Evolutionary conservation across 1,140 invertebrate species (phyloP).

Genomic region (Drosophila nebulosa): DNA sequence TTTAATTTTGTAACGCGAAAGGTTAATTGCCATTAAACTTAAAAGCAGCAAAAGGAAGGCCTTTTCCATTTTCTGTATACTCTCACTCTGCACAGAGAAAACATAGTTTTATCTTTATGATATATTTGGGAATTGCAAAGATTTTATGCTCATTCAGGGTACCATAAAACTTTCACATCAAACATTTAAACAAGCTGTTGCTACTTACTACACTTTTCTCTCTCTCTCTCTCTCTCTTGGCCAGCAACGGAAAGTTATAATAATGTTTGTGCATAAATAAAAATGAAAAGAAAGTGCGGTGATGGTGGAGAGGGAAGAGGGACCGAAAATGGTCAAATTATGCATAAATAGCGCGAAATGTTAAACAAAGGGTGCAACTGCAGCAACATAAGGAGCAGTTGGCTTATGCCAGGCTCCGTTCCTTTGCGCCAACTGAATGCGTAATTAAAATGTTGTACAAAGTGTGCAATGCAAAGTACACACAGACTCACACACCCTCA

Average conservation of each 20-base stretch:
- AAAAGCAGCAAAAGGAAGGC: constrained; percentile 26
- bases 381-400: constrained; percentile 21
- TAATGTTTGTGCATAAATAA: constrained; percentile 19
- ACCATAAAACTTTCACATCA: constrained; percentile 63
- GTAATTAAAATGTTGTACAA: constrained; percentile 72
- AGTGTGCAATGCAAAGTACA: constrained; percentile 33
- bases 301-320: background rate
- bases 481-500: constrained; percentile 8
- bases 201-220: background rate
- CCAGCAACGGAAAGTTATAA: constrained; percentile 19
- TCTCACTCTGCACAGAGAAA: background rate
- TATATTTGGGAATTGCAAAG: constrained; percentile 56
- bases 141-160: constrained; percentile 66
- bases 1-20: constrained; percentile 64
- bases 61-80: constrained; percentile 16
- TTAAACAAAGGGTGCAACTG: constrained; percentile 28
- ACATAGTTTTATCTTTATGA: constrained; percentile 53
- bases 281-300: background rate
- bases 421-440: constrained; percentile 63
- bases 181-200: constrained; percentile 55
- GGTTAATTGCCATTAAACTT: constrained; percentile 77
- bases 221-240: background rate
- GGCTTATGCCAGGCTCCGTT: constrained; percentile 1
- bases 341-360: constrained; percentile 43
- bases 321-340: constrained; percentile 47